Conservation (phyloP, 1,140 invertebrate species). For the Bombus vancouverensis region DNA sequence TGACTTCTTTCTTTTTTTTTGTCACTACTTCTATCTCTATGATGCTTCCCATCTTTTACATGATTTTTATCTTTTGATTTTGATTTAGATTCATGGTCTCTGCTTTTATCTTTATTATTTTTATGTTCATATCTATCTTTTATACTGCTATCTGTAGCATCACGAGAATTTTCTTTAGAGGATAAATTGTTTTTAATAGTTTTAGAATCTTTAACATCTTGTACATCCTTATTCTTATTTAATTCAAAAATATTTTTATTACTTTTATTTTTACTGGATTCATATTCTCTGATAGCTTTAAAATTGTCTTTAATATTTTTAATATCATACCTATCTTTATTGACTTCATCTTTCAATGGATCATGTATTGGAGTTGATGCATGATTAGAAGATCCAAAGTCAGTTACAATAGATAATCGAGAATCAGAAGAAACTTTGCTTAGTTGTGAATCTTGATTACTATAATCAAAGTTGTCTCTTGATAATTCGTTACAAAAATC, state of each 20-base stretch:
- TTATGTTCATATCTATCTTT: slow-evolving; percentile 73
- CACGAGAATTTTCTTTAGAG: slow-evolving; percentile 75
- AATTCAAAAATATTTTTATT: slow-evolving; percentile 80
- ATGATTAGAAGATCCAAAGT: slow-evolving; percentile 80
- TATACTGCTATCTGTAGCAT: slow-evolving; percentile 66
- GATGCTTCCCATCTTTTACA: slow-evolving; percentile 59
- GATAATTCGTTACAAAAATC: slow-evolving; percentile 76
- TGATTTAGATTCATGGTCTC: slow-evolving; percentile 66
- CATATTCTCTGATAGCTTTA: slow-evolving; percentile 68
- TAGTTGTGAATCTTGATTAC: slow-evolving; percentile 84
- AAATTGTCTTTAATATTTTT: slow-evolving; percentile 74
- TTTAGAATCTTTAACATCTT: slow-evolving; percentile 72
- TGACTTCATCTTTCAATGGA: slow-evolving; percentile 76
- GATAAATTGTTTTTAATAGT: slow-evolving; percentile 66
- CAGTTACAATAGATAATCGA: slow-evolving; percentile 83
- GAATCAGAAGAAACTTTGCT: slow-evolving; percentile 86
- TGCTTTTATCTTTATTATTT: slow-evolving; percentile 70
- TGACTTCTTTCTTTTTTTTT: slow-evolving; percentile 69
- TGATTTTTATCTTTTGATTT: slow-evolving; percentile 53
- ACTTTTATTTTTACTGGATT: slow-evolving; percentile 75
- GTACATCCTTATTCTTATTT: slow-evolving; percentile 73
- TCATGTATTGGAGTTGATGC: slow-evolving; percentile 75
- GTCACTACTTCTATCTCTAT: slow-evolving; percentile 70
- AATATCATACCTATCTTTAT: slow-evolving; percentile 77
- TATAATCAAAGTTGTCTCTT: slow-evolving; percentile 79